Percentiles rank a stretch among this genome's conserved stretches.
Evolutionary conservation across 2,888 invertebrate species (phyloP).

Genomic region (Scaptomyza cyrtandrae): DNA sequence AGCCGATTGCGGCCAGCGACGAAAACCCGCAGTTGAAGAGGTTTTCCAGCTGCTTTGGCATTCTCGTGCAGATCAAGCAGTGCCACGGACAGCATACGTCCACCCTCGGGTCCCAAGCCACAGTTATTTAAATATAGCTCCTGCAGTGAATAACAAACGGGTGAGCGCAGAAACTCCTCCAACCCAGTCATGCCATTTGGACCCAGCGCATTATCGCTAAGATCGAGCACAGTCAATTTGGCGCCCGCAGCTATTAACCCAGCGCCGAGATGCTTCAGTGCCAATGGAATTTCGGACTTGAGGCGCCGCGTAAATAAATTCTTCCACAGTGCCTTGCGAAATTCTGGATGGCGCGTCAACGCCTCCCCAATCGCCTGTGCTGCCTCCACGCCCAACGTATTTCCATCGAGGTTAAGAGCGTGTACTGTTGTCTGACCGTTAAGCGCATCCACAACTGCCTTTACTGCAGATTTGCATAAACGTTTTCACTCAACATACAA

Average conservation of each 20-base stretch:
- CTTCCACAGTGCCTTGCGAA: constrained; percentile 94
- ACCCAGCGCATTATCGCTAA: constrained; percentile 99
- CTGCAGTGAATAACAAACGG: constrained; percentile 92
- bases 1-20: constrained; percentile 96
- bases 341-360: constrained; percentile 90
- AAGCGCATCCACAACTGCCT: constrained; percentile 91
- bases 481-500: not conserved
- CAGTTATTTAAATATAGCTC: constrained; percentile 95
- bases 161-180: constrained; percentile 91
- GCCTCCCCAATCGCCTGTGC: constrained; percentile 93
- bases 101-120: constrained; percentile 96
- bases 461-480: constrained; percentile 85
- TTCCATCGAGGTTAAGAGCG: constrained; percentile 94
- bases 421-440: constrained; percentile 88
- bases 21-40: constrained; percentile 92
- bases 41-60: constrained; percentile 88
- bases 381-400: constrained; percentile 95
- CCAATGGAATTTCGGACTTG: constrained; percentile 97
- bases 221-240: constrained; percentile 92
- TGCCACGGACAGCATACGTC: constrained; percentile 91
- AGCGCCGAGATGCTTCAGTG: constrained; percentile 91
- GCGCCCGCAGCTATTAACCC: constrained; percentile 93
- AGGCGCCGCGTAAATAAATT: constrained; percentile 98
- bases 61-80: constrained; percentile 89
- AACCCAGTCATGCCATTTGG: constrained; percentile 97